These are phyloP conservation scores for Elgaria multicarinata DNA, from an alignment of 2,113 vertebrate species.

Conservation along the genomic window DNA sequence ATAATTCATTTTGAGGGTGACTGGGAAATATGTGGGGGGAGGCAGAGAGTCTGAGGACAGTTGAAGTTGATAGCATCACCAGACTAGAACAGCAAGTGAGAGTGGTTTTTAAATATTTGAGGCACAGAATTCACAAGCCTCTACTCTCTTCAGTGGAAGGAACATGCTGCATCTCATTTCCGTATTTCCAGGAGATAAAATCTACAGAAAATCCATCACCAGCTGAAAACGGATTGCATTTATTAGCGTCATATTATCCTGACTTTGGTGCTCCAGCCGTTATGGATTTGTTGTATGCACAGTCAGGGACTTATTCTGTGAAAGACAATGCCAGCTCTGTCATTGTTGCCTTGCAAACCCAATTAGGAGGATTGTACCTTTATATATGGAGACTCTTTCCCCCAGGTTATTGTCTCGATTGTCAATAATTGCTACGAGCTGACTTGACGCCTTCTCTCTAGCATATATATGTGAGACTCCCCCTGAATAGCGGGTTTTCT, in stretches of 20 bases:
- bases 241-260: slow-evolving; percentile 33
- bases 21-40: slow-evolving; percentile 41
- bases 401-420: slow-evolving; percentile 22
- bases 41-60: slow-evolving; percentile 59
- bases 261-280: slow-evolving; percentile 11
- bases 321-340: slow-evolving; percentile 40
- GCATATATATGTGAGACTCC: slow-evolving; percentile 21
- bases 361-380: slow-evolving; percentile 22
- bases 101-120: slow-evolving; percentile 35
- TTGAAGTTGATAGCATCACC: slow-evolving; percentile 56
- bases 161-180: slow-evolving; percentile 56
- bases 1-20: slow-evolving; percentile 67
- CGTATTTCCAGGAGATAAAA: slow-evolving; percentile 58
- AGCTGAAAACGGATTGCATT: slow-evolving; percentile 47
- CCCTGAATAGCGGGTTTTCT: slow-evolving; percentile 23
- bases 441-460: slow-evolving; percentile 31
- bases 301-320: slow-evolving; percentile 42
- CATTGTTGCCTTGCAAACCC: slow-evolving; percentile 34
- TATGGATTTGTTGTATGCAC: slow-evolving; percentile 44
- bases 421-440: slow-evolving; percentile 31
- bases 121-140: slow-evolving; percentile 44
- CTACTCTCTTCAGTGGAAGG: slow-evolving; percentile 56
- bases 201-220: slow-evolving; percentile 65
- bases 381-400: slow-evolving; percentile 1
- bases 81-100: slow-evolving; percentile 60